A percentile compares a stretch with the other conserved stretches of the same genome.
phyloP scores from a whole-genome alignment of 2,113 vertebrate genomes.

The Etheostoma spectabile region DNA sequence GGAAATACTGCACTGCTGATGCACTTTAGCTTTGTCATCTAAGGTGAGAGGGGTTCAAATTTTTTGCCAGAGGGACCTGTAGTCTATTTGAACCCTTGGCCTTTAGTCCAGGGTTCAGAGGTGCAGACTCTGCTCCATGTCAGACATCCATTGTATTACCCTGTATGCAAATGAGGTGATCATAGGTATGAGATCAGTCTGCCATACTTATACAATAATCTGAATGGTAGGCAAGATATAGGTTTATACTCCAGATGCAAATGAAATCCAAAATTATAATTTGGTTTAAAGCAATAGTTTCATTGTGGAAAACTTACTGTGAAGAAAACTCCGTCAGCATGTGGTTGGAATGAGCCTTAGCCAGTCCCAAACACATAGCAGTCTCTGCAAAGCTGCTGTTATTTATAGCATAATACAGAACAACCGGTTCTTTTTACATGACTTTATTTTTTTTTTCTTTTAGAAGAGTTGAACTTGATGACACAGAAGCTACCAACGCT shows the following conservation, averaged over 20 bases:
- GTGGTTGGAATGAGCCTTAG: slow-evolving; percentile 39
- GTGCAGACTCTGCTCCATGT: slow-evolving; percentile 60
- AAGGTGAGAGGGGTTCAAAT: slow-evolving; percentile 65
- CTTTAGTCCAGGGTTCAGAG: slow-evolving; percentile 67
- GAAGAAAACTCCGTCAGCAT: slow-evolving; percentile 14
- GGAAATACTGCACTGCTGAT: slow-evolving; percentile 45
- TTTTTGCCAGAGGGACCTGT: slow-evolving; percentile 52
- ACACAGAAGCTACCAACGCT: slow-evolving; percentile 40
- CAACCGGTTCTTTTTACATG: slow-evolving; percentile 33
- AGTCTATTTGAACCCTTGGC: slow-evolving; percentile 74
- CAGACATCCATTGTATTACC: slow-evolving; percentile 35
- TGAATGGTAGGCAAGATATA: background rate
- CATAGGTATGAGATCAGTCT: background rate
- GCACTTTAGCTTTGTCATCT: slow-evolving; percentile 53
- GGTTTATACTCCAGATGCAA: background rate
- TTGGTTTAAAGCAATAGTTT: slow-evolving; percentile 16
- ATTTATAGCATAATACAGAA: slow-evolving; percentile 61
- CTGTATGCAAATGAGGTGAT: slow-evolving; percentile 16
- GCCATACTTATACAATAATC: background rate
- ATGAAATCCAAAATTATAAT: background rate
- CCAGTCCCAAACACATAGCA: slow-evolving; percentile 25
- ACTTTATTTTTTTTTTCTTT: slow-evolving; percentile 1
- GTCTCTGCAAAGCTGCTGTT: slow-evolving; percentile 45
- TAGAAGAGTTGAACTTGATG: slow-evolving; percentile 44
- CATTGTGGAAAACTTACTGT: background rate